A percentile compares a stretch with the other conserved stretches of the same genome.
Evolutionary conservation across 2,113 vertebrate genomes (phyloP).

Genomic region (Chunga burmeisteri): DNA sequence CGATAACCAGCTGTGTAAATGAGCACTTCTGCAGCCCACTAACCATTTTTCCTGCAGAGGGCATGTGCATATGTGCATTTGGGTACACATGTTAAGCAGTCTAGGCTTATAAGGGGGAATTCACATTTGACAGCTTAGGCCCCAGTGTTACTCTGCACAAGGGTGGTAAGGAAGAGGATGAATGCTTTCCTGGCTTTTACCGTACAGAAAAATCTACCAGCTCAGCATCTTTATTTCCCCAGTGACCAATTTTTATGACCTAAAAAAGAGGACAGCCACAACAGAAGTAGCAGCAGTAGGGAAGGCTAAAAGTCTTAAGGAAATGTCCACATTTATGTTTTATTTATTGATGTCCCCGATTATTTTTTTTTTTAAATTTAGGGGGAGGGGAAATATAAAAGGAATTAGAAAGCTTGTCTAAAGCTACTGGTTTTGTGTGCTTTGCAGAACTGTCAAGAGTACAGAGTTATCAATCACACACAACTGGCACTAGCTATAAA

Average conservation of each 20-base stretch:
- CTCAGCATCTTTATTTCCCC: not conserved
- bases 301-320: not conserved
- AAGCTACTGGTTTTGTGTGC: not conserved
- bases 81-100: not conserved
- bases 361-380: not conserved
- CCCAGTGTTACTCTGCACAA: not conserved
- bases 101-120: not conserved
- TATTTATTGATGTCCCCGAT: not conserved
- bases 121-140: not conserved
- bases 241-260: conserved; percentile 12
- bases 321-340: not conserved
- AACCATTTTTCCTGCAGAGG: not conserved
- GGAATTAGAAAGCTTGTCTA: not conserved
- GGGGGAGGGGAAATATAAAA: not conserved
- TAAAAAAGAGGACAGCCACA: not conserved
- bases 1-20: not conserved
- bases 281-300: not conserved
- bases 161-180: not conserved
- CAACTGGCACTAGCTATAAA: not conserved
- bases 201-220: not conserved
- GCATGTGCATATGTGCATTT: not conserved
- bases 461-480: not conserved
- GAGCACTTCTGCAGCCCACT: not conserved
- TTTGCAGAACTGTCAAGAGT: conserved; percentile 4
- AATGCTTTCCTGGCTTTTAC: not conserved